Evolutionary conservation across 2,113 vertebrate species (phyloP).

Genomic region (Labrus mixtus): DNA sequence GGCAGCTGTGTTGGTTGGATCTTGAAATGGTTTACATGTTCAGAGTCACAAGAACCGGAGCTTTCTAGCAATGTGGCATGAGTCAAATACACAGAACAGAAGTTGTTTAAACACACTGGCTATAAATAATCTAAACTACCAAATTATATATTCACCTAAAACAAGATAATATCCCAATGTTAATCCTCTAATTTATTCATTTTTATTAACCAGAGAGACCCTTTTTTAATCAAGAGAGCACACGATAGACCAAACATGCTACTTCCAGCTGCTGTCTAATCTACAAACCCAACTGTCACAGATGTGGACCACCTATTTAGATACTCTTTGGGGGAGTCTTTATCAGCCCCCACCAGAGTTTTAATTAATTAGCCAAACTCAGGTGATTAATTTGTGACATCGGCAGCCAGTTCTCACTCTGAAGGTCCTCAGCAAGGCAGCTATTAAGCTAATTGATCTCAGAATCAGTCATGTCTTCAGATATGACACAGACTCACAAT

Average conservation of each 20-base stretch:
- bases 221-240: not conserved
- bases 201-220: not conserved
- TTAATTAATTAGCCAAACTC: slow-evolving; percentile 77
- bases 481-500: slow-evolving; percentile 42
- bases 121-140: too few relatives aligned
- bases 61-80: too few relatives aligned
- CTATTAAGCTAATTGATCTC: slow-evolving; percentile 76
- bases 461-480: slow-evolving; percentile 45
- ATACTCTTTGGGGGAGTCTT: slow-evolving; percentile 55
- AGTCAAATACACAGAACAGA: too few relatives aligned
- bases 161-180: not conserved
- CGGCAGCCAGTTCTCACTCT: slow-evolving; percentile 72
- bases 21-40: too few relatives aligned
- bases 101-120: too few relatives aligned
- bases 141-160: too few relatives aligned
- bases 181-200: not conserved
- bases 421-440: slow-evolving; percentile 67
- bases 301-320: slow-evolving; percentile 66
- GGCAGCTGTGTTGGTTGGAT: too few relatives aligned
- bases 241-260: not conserved
- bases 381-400: slow-evolving; percentile 76
- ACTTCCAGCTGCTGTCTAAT: slow-evolving; percentile 31
- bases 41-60: too few relatives aligned
- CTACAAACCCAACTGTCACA: slow-evolving; percentile 65
- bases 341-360: slow-evolving; percentile 69